phyloP scores from a whole-genome alignment of 2,113 vertebrate species.

The Macroglossus sobrinus region DNA sequence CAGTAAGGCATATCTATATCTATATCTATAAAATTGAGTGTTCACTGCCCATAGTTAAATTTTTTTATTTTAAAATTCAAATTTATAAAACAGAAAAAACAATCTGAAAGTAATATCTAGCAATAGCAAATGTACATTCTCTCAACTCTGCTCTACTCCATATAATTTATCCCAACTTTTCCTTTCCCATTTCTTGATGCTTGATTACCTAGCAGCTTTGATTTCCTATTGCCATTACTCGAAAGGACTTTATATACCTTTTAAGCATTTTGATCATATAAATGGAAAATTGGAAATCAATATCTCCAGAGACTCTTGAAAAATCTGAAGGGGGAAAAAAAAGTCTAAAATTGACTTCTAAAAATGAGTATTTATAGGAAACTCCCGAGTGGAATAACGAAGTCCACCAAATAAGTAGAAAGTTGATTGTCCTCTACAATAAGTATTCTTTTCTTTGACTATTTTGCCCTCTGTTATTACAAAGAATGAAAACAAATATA shows the following conservation, averaged over 20 bases:
- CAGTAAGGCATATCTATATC: too few species aligned
- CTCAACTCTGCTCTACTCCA: neutral
- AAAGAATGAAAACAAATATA: neutral
- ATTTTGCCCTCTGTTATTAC: neutral
- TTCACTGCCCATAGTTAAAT: too few species aligned
- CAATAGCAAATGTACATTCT: neutral
- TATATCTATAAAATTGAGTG: too few species aligned
- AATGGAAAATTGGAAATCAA: neutral
- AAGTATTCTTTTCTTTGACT: neutral
- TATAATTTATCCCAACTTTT: neutral
- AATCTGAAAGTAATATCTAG: neutral
- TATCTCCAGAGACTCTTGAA: slow-evolving; percentile 27
- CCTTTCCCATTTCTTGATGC: neutral
- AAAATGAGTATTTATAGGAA: neutral
- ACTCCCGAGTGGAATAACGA: neutral
- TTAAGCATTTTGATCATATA: slow-evolving; percentile 34
- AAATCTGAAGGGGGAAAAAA: neutral
- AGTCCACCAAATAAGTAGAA: neutral
- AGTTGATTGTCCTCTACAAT: neutral
- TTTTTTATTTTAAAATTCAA: slow-evolving; percentile 16
- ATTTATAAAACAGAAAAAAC: slow-evolving; percentile 13
- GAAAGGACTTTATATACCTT: neutral
- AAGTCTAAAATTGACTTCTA: neutral
- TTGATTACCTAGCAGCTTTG: neutral
- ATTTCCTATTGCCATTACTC: neutral